These are phyloP conservation scores for Patella depressa DNA, from an alignment of 2,888 invertebrate genomes.

Conservation along the genomic window DNA sequence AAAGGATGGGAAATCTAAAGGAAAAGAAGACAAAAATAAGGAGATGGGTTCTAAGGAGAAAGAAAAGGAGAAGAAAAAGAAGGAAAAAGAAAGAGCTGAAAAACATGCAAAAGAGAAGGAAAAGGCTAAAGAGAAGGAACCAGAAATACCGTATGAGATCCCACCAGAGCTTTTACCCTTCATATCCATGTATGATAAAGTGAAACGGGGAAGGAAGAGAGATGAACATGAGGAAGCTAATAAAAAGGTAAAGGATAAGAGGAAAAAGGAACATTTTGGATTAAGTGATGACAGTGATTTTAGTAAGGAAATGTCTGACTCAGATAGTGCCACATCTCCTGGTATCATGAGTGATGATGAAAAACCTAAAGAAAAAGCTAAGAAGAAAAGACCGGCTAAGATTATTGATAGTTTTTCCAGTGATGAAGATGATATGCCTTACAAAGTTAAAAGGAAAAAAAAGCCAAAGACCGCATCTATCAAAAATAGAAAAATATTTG, in stretches of 20 bases:
- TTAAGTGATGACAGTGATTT: constrained; percentile 52
- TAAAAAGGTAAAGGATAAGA: constrained; percentile 49
- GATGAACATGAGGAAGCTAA: constrained; percentile 70
- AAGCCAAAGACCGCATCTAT: constrained; percentile 34
- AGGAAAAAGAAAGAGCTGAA: constrained; percentile 31
- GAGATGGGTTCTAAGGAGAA: constrained; percentile 28
- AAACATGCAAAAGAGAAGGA: constrained; percentile 44
- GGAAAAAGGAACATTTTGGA: constrained; percentile 53
- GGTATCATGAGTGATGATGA: constrained; percentile 18
- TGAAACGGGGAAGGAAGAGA: constrained; percentile 60
- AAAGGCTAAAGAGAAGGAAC: constrained; percentile 43
- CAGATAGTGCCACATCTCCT: constrained; percentile 33
- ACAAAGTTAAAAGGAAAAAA: constrained; percentile 34
- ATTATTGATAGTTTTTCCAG: constrained; percentile 32
- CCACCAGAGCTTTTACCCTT: constrained; percentile 78
- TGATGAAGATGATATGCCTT: constrained; percentile 27
- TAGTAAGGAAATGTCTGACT: constrained; percentile 51
- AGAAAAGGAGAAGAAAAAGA: constrained; percentile 32
- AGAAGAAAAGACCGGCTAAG: constrained; percentile 29
- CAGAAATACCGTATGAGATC: constrained; percentile 38
- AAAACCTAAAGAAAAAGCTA: constrained; percentile 15
- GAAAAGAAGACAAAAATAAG: constrained; percentile 39
- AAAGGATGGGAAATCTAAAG: constrained; percentile 26
- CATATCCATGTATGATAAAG: constrained; percentile 96
- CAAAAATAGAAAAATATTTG: constrained; percentile 37